Evolutionary conservation across 2,113 vertebrate species (phyloP).

Genomic region (Tichodroma muraria): DNA sequence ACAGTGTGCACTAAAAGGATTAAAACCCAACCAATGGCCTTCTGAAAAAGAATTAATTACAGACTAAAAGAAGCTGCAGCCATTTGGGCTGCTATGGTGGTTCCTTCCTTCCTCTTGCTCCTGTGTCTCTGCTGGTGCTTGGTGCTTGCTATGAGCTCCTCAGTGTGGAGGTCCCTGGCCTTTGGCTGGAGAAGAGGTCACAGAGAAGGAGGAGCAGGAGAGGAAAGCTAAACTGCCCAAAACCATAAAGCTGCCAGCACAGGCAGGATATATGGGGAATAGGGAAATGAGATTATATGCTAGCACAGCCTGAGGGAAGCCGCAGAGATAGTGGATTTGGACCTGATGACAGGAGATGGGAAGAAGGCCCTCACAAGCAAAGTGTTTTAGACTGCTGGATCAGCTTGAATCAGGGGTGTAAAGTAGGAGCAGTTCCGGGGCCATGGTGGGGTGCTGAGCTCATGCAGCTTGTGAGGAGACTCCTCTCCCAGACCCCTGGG

Average conservation of each 20-base stretch:
- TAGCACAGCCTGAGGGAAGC: not conserved
- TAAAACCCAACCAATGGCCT: not conserved
- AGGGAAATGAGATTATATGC: not conserved
- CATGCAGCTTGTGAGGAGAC: not conserved
- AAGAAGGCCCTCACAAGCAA: not conserved
- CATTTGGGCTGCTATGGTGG: not conserved
- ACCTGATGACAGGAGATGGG: accelerated
- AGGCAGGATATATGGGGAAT: not conserved
- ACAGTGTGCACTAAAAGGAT: not conserved
- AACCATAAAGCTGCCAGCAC: not conserved
- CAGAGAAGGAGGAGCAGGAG: not conserved
- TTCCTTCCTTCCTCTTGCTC: not conserved
- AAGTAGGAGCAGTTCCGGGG: not conserved
- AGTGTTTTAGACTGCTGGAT: not conserved
- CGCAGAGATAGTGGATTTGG: not conserved
- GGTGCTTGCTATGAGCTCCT: accelerated
- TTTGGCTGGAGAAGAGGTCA: not conserved
- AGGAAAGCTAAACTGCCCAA: not conserved
- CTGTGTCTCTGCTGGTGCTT: accelerated
- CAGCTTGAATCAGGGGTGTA: not conserved
- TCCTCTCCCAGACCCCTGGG: accelerated
- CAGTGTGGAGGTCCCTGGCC: accelerated
- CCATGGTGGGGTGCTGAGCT: not conserved
- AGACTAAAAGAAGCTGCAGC: not conserved
- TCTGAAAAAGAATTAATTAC: not conserved